phyloP scores from a whole-genome alignment of 2,888 invertebrate species.

The Neoitamus cyanurus region DNA sequence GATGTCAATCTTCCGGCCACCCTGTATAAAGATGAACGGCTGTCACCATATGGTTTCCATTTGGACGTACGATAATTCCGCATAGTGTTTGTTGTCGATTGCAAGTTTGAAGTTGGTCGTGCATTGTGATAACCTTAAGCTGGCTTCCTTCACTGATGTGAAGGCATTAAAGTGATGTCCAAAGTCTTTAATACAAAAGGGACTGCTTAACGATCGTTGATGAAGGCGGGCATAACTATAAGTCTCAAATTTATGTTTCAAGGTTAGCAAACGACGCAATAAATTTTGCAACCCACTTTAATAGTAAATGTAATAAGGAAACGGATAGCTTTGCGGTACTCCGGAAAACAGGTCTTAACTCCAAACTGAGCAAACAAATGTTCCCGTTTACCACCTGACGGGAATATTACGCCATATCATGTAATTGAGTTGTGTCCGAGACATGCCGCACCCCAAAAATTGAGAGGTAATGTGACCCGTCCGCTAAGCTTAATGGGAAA shows the following conservation, averaged over 20 bases:
- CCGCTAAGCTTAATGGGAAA: not conserved
- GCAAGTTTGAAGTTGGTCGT: too few species aligned
- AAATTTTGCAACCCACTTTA: not conserved
- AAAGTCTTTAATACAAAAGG: not conserved
- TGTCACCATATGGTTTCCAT: too few species aligned
- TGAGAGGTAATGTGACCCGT: not conserved
- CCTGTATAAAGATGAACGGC: too few species aligned
- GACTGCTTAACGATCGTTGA: not conserved
- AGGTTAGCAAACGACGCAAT: not conserved
- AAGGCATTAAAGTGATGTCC: not conserved
- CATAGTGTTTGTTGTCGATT: too few species aligned
- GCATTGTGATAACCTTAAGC: too few species aligned
- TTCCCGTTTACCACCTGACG: not conserved
- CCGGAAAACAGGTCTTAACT: not conserved
- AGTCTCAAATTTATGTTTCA: not conserved
- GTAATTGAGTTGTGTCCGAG: not conserved
- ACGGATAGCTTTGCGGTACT: not conserved
- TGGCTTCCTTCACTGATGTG: too few species aligned
- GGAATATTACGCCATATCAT: not conserved
- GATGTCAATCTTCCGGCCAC: too few species aligned
- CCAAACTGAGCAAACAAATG: not conserved
- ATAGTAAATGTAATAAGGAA: not conserved
- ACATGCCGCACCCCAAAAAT: not conserved
- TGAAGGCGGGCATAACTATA: not conserved
- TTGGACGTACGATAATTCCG: too few species aligned